Base-by-base conservation (phyloP, 2,113 vertebrate genomes). In the Rousettus leschenaultii region DNA sequence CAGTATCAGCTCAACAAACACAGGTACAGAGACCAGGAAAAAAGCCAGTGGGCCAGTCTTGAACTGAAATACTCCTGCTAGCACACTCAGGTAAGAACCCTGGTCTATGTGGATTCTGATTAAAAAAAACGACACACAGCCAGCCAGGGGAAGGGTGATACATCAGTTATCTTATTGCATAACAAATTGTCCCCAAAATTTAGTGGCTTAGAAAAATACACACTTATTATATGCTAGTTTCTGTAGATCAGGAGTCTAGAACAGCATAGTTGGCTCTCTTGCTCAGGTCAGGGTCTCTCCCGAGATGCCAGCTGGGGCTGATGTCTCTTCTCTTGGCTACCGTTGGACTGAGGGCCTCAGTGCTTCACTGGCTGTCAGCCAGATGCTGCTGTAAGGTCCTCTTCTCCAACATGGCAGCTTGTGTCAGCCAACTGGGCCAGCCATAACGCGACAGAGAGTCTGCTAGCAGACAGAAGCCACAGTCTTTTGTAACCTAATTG, bases 21-120 rank as follows among this genome's bases (percentile, higher is more conserved):
- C 21, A 55, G 40, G 38, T 45, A 21, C 7, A 48, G n/a, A 53
- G 33, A 68, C 78, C 3, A 19, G 28, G 53, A n/a, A 45, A 70
- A 59, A 70, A 45, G 55, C 11, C 80, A 35, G 21, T 0, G 16
- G 16, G 13, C 15, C 8, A 5, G 22, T 4, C 1, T 6, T 18
- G 22, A 24, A 4, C 43, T 45, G 48, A 73, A 73, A 24, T 15
- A 12, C 6, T 13, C 43, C 40, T 45, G 43, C 43, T 30, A 59
- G 45, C 15, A 5, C 14, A 1, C 53, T 21, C 18, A 26, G 14
- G 21, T 8, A 14, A 71, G 55, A 89, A 59, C 43, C 22, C 35
- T 24, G 28, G 19, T 24, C 2, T 11, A 35, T 40, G 51, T 28
- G 12, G 33, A 68, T 95, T 91, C 59, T n/a, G 65, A 24, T 43